A percentile compares a stretch with the other conserved stretches of the same genome.
These are phyloP conservation scores for Mystacides longicornis DNA, from an alignment of 2,888 invertebrate species.

Conservation along the genomic window DNA sequence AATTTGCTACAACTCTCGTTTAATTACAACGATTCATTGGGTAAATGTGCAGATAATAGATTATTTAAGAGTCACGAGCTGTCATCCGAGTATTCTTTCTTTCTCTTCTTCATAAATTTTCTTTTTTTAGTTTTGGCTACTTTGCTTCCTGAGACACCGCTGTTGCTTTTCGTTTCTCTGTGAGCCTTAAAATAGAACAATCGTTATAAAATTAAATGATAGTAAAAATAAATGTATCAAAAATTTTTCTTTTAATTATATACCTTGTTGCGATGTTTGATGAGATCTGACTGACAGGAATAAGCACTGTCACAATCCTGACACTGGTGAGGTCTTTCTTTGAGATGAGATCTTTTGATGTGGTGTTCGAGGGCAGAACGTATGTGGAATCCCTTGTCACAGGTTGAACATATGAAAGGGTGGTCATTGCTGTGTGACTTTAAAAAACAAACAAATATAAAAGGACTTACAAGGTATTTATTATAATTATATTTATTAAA, in stretches of 20 bases:
- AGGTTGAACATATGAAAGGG: constrained; percentile 9
- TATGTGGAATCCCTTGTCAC: constrained; percentile 17
- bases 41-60: background rate
- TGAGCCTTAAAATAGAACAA: constrained; percentile 11
- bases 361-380: constrained; percentile 20
- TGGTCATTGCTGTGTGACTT: constrained; percentile 16
- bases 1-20: too few species aligned
- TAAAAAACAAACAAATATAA: constrained; percentile 3
- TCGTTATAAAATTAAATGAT: too few species aligned
- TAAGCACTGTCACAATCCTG: constrained; percentile 8
- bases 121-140: constrained; percentile 6
- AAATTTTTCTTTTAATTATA: background rate
- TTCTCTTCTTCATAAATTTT: constrained; percentile 6
- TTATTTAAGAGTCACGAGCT: constrained; percentile 11
- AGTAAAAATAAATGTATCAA: background rate
- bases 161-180: constrained; percentile 3
- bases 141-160: background rate
- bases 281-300: constrained; percentile 17
- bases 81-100: constrained; percentile 18
- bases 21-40: too few species aligned
- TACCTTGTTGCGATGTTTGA: constrained; percentile 16
- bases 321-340: constrained; percentile 17
- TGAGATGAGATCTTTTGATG: constrained; percentile 12
- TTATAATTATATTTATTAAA: background rate
- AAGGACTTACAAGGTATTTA: background rate